phyloP scores from a whole-genome alignment of 2,113 vertebrate genomes.

The Corynorhinus townsendii region DNA sequence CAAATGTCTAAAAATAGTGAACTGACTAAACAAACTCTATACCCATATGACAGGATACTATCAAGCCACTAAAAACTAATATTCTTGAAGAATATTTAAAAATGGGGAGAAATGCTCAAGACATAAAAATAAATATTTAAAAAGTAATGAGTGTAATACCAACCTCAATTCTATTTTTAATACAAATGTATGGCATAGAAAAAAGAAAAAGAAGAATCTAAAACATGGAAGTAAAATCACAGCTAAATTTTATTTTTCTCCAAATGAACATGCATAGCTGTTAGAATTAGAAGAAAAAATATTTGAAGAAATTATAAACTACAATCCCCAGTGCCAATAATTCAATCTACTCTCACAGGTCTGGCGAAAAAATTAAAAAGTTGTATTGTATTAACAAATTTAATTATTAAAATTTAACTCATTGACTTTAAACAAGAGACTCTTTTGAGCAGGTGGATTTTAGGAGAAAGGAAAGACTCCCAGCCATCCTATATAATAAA shows the following conservation, averaged over 20 bases:
- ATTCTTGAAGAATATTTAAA: slow-evolving; percentile 5
- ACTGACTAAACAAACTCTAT: neutral
- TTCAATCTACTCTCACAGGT: neutral
- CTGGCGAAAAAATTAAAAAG: neutral
- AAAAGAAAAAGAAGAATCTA: slow-evolving; percentile 7
- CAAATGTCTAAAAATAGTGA: slow-evolving; percentile 15
- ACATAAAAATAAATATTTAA: neutral
- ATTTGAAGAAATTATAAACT: neutral
- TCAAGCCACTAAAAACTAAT: neutral
- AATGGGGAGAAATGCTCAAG: slow-evolving; percentile 8
- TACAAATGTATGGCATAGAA: neutral
- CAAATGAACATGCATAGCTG: neutral
- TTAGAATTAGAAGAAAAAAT: neutral
- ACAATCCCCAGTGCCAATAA: neutral
- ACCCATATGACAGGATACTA: neutral
- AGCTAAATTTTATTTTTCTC: slow-evolving; percentile 32
- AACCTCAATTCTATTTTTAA: slow-evolving; percentile 24
- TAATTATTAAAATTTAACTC: neutral
- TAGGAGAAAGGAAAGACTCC: neutral
- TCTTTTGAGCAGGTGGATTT: neutral
- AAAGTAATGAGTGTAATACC: neutral
- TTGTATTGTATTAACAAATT: neutral
- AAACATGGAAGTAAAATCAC: neutral
- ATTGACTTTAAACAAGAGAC: neutral
- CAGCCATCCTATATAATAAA: neutral